phyloP scores from a whole-genome alignment of 2,888 invertebrate genomes.

The Dolichomitus sp. region DNA sequence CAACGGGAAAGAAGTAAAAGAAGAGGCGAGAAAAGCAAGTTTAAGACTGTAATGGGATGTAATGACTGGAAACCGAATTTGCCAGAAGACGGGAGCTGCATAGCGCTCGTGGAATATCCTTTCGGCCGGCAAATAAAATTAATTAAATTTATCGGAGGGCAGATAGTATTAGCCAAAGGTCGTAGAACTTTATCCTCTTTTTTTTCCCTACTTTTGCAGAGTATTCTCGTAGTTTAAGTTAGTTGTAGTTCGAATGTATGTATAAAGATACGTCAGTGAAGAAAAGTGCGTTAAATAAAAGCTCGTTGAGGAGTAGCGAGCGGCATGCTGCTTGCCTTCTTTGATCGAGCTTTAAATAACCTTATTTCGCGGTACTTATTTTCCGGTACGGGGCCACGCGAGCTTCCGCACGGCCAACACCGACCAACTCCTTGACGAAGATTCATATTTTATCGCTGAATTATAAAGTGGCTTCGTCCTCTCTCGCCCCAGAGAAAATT shows the following conservation, averaged over 20 bases:
- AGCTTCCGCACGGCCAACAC: neutral
- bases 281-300: slow-evolving; percentile 36
- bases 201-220: neutral
- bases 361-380: slow-evolving; percentile 50
- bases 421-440: slow-evolving; percentile 58
- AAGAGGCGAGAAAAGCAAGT: slow-evolving; percentile 26
- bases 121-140: slow-evolving; percentile 63
- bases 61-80: slow-evolving; percentile 64
- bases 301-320: slow-evolving; percentile 18
- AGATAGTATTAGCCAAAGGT: slow-evolving; percentile 59
- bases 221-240: neutral
- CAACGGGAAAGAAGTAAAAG: neutral
- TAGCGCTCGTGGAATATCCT: slow-evolving; percentile 54
- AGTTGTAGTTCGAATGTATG: neutral
- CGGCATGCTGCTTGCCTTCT: slow-evolving; percentile 3
- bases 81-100: slow-evolving; percentile 28
- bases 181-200: slow-evolving; percentile 54
- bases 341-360: slow-evolving; percentile 45
- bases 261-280: neutral
- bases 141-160: slow-evolving; percentile 65
- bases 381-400: slow-evolving; percentile 12
- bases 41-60: slow-evolving; percentile 53
- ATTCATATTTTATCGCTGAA: slow-evolving; percentile 66
- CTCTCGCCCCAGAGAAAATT: slow-evolving; percentile 50
- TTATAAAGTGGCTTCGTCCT: slow-evolving; percentile 59